Percentiles rank a stretch among this genome's conserved stretches.
These are phyloP conservation scores for Polylopha cassiicola DNA, from an alignment of 2,888 invertebrate species.

Conservation along the genomic window DNA sequence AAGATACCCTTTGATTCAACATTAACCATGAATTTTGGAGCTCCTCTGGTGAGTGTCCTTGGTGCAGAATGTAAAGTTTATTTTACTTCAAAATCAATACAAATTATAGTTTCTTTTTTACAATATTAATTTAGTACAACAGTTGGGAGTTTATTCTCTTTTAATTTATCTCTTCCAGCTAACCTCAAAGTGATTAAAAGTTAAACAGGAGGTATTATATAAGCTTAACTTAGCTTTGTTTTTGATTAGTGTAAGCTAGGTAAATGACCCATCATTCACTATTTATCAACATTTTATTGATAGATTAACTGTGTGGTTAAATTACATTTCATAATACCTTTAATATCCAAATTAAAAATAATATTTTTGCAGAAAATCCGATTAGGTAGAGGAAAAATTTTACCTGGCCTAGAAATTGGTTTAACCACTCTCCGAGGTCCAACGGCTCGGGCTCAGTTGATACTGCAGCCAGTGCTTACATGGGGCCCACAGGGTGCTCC, in stretches of 20 bases:
- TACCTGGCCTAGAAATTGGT: constrained; percentile 59
- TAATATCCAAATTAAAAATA: neutral
- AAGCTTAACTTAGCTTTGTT: too few relatives aligned
- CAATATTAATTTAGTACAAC: neutral
- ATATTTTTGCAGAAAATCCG: constrained; percentile 39
- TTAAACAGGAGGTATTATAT: too few relatives aligned
- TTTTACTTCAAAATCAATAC: neutral
- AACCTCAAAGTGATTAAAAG: too few relatives aligned
- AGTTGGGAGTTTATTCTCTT: too few relatives aligned
- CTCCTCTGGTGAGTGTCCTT: constrained; percentile 43
- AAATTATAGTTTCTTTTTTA: neutral
- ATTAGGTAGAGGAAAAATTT: constrained; percentile 42
- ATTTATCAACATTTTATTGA: neutral
- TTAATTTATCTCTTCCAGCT: too few relatives aligned
- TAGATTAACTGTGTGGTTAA: neutral
- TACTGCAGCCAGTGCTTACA: constrained; percentile 49
- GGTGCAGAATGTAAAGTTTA: neutral
- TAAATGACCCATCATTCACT: too few relatives aligned
- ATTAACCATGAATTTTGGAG: constrained; percentile 49
- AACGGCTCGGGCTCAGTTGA: constrained; percentile 44
- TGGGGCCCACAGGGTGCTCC: constrained; percentile 52
- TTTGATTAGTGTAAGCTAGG: too few relatives aligned
- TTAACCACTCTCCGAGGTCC: constrained; percentile 51
- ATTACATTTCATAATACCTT: neutral
- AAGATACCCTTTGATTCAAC: constrained; percentile 64